Conservation (phyloP, 2,888 invertebrate species). For the Lepidocyrtoides sp. region DNA sequence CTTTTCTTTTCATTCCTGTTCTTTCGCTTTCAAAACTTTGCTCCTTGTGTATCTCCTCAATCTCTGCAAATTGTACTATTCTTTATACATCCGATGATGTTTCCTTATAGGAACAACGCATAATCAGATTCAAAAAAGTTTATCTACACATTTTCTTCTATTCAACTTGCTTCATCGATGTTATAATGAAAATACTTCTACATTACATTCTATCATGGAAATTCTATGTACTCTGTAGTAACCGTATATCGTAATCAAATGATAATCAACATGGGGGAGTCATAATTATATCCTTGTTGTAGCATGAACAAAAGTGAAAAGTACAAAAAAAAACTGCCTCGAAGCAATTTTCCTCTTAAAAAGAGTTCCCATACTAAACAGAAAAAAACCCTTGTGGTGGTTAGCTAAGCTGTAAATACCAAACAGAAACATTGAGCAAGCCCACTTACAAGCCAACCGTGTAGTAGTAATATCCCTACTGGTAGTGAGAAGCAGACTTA, state of each 20-base stretch:
- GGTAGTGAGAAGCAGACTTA: too few relatives aligned
- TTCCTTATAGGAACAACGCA: background rate
- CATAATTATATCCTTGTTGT: constrained; percentile 72
- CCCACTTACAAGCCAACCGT: background rate
- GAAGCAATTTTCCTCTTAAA: constrained; percentile 63
- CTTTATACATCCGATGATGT: background rate
- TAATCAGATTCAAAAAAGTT: background rate
- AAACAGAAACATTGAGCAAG: background rate
- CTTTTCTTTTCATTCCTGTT: background rate
- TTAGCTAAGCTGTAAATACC: background rate
- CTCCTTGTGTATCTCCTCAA: background rate
- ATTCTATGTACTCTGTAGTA: constrained; percentile 37
- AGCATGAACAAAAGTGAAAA: constrained; percentile 66
- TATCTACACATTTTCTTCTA: background rate
- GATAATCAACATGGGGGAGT: constrained; percentile 68
- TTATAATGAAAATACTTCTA: background rate
- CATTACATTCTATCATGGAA: too few relatives aligned
- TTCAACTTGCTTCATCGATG: background rate
- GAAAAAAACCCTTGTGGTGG: background rate
- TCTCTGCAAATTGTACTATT: background rate
- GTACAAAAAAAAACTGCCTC: constrained; percentile 56
- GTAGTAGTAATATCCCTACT: background rate
- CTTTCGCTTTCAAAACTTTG: background rate
- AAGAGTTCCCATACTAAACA: background rate
- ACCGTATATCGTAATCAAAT: constrained; percentile 74